phyloP scores from a whole-genome alignment of 1,140 invertebrate species.

The Archegozetes longisetosus region DNA sequence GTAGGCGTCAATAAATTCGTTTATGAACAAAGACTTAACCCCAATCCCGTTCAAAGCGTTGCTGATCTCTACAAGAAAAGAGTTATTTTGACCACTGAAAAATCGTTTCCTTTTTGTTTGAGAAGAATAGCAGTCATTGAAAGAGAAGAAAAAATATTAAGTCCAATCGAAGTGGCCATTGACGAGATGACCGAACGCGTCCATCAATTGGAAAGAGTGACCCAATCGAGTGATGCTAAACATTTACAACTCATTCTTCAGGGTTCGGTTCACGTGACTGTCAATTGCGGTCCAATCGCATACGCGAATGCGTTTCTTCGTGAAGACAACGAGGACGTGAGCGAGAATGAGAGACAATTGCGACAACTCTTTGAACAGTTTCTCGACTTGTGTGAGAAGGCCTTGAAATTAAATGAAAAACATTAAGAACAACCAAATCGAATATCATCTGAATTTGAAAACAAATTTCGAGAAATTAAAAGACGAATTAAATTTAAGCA shows the following conservation, averaged over 20 bases:
- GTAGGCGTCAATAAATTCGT: slow-evolving; percentile 6
- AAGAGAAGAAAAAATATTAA: slow-evolving; percentile 54
- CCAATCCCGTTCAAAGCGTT: slow-evolving; percentile 33
- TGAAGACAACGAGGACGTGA: slow-evolving; percentile 11
- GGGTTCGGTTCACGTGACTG: slow-evolving; percentile 76
- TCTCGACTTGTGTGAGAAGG: slow-evolving; percentile 65
- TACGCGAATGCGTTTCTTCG: slow-evolving; percentile 79
- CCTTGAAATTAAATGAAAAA: slow-evolving; percentile 66
- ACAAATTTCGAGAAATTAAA: slow-evolving; percentile 71
- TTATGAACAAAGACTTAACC: slow-evolving; percentile 4
- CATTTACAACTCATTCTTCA: slow-evolving; percentile 75
- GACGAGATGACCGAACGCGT: slow-evolving; percentile 77
- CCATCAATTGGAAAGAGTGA: slow-evolving; percentile 64
- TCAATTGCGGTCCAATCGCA: slow-evolving; percentile 83
- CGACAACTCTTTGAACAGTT: slow-evolving; percentile 34
- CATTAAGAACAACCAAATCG: slow-evolving; percentile 64
- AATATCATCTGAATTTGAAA: slow-evolving; percentile 71
- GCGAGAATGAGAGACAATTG: slow-evolving; percentile 2
- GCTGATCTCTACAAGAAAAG: slow-evolving; percentile 73
- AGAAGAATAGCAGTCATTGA: slow-evolving; percentile 63
- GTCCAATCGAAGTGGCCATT: slow-evolving; percentile 82
- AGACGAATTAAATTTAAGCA: slow-evolving; percentile 42
- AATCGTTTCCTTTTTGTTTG: slow-evolving; percentile 78
- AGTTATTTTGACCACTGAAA: slow-evolving; percentile 62
- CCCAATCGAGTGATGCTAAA: slow-evolving; percentile 64